Evolutionary conservation across 2,888 invertebrate species (phyloP), one percentile per base, ranked within the genome.

Genomic region (Heliconius ethilla): DNA sequence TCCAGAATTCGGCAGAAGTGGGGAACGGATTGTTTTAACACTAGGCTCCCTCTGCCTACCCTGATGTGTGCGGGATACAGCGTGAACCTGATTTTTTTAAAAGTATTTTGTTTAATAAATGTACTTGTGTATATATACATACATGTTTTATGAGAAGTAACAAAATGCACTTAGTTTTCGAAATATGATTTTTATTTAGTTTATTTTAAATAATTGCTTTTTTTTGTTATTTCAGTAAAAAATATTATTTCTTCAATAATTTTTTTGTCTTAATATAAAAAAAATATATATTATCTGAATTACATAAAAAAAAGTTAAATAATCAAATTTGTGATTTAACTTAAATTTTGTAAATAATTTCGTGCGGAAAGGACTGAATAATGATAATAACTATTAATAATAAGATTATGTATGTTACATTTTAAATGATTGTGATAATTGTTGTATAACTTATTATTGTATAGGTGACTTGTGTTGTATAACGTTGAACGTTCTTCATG

Each of bases 381-480:
- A 72, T 72, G n/a, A 59, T 59, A 33, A n/a, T 72, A 25, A n/a
- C 22, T 69, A 15, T 25, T 69, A 66, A 66, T 70, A 37, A 59
- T 59, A 59, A 72, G 33, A 9, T 72, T 63, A 74, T 74, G 33
- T 73, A 63, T 33, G 33, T 33, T 33, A 40, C 13, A 70, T 55
- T 79, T 66, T 69, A 25, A 55, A 75, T 75, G 70, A 59, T 72
- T 79, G 79, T 79, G 79, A 79, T 79, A 79, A 51, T 37, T 29
- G 29, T 76, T 66, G 69, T 59, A 33, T 33, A 33, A 45, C 13
- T 45, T 45, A 45, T 45, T 45, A 33, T 45, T 45, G 13, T 45
- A 45, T 45, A 45, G 33, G 25, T 79, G 33, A 25, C 65, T 65
- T 67, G 15, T n/a, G 18, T 59, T 73, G 18, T 27, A 22, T n/a